Evolutionary conservation across 2,888 invertebrate genomes (phyloP).

Genomic region (Chymomyza caudatula): DNA sequence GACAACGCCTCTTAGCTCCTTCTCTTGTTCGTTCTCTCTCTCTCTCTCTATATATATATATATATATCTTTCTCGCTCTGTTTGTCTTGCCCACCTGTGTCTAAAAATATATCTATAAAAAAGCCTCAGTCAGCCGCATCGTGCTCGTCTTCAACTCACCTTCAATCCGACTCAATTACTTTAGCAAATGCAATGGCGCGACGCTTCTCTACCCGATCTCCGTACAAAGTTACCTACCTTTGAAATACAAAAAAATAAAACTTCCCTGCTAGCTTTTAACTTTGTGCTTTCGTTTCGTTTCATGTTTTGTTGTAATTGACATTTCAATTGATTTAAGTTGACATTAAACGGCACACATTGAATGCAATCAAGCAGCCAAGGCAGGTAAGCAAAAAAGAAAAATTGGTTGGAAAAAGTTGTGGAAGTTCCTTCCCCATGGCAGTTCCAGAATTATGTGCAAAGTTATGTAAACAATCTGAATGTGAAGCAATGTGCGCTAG

Average conservation of each 20-base stretch:
- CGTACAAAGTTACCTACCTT: not conserved
- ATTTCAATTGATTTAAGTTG: slow-evolving; percentile 69
- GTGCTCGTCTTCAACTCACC: slow-evolving; percentile 37
- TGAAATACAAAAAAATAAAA: slow-evolving; percentile 13
- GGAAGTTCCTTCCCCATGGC: not conserved
- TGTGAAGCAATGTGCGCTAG: not conserved
- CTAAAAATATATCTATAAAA: slow-evolving; percentile 42
- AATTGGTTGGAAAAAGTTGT: not conserved
- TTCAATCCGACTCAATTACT: slow-evolving; percentile 55
- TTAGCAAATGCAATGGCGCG: slow-evolving; percentile 35
- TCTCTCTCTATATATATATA: not conserved
- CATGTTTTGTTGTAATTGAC: slow-evolving; percentile 64
- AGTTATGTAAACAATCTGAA: not conserved
- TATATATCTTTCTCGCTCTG: slow-evolving; percentile 14
- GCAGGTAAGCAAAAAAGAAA: not conserved
- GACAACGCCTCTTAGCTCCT: slow-evolving; percentile 21
- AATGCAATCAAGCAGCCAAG: slow-evolving; percentile 29
- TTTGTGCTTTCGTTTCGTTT: slow-evolving; percentile 32
- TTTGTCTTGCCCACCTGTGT: slow-evolving; percentile 28
- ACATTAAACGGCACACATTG: slow-evolving; percentile 60
- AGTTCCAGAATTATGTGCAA: not conserved
- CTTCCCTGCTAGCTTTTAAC: slow-evolving; percentile 21
- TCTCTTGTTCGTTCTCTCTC: not conserved
- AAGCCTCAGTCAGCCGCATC: slow-evolving; percentile 4
- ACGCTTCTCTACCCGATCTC: too few relatives aligned